Base-by-base conservation (phyloP, 2,888 invertebrate species). In the Proisotoma minuta region DNA sequence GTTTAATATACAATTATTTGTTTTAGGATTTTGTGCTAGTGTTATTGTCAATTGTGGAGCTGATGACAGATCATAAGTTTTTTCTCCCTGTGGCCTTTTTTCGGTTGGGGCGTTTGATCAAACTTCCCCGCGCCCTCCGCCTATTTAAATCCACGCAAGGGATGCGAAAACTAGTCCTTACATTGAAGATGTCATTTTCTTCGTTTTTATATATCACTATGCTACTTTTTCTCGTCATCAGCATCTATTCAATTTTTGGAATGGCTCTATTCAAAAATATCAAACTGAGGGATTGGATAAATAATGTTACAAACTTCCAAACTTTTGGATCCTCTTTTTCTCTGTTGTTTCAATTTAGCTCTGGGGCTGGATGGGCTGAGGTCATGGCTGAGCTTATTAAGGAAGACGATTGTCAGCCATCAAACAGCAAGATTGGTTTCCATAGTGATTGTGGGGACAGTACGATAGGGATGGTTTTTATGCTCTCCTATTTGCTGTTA, bases 221-320 rank as follows among this genome's bases (percentile, higher is more conserved):
- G 76, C 85, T 98, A 77, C 87, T 98, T 77, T 96, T 96, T 82
- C 85, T 98, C 78, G 95, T 97, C 79, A 97, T 98, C 93, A 98
- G 97, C 82, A 98, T 98, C 83, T 98, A 96, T 80, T 95, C 96
- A 76, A 97, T 97, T 78, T 97, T 98, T 79, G 98, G 98, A 76
- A 98, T 98, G 97, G 95, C 94, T 66, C 97, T 98, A 84, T 98
- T 98, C 82, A 95, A 94, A 93, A 89, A 95, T 81, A 96, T 96
- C 74, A 91, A 93, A 80, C 63, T 68, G 23, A 88, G 89, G 15
- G 90, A 89, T 77, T 96, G 96, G 75, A 84, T 98, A 75, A 96
- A 97, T 78, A 94, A 94, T 78, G 92, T 94, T 73, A 97, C 96
- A 83, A 98, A 97, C 81, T 98, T 98, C 82, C 91, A 95, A 81